Conservation (phyloP, 2,113 vertebrate genomes). For the Oncorhynchus mykiss region DNA sequence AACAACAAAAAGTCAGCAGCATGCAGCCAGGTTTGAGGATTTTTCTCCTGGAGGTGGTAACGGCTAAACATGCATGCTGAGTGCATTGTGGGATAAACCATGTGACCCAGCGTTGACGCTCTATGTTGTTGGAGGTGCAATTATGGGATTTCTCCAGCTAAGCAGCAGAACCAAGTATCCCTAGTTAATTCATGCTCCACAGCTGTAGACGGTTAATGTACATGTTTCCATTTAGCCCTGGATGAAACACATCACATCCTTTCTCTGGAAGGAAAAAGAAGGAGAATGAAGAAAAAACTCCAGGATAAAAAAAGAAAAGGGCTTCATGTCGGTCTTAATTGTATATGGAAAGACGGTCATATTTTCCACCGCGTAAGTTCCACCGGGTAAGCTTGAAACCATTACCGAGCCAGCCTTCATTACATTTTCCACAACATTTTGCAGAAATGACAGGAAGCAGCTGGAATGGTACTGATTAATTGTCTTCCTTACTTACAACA, state of each 20-base stretch:
- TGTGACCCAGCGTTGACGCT: no score
- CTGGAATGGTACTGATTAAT: slow-evolving; percentile 79
- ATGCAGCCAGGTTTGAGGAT: not conserved
- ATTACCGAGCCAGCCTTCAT: slow-evolving; percentile 84
- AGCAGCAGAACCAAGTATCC: no score
- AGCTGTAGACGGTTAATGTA: slow-evolving; percentile 66
- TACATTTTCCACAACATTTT: slow-evolving; percentile 91
- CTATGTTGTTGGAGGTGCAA: no score
- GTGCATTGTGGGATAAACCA: not conserved
- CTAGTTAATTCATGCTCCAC: slow-evolving; percentile 1
- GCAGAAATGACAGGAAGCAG: slow-evolving; percentile 86
- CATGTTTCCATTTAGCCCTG: slow-evolving; percentile 80
- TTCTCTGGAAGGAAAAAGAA: slow-evolving; percentile 48
- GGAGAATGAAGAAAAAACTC: not conserved
- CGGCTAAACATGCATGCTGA: slow-evolving; percentile 10
- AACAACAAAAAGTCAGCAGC: slow-evolving; percentile 51
- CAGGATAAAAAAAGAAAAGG: slow-evolving; percentile 50
- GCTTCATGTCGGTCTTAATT: slow-evolving; percentile 78
- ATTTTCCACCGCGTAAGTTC: slow-evolving; percentile 89
- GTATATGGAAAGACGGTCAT: slow-evolving; percentile 86
- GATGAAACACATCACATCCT: slow-evolving; percentile 79
- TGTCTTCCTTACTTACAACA: slow-evolving; percentile 67
- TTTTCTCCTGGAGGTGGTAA: slow-evolving; percentile 35
- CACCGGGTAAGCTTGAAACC: slow-evolving; percentile 84
- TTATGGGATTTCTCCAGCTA: no score